phyloP scores from a whole-genome alignment of 1,140 invertebrate genomes.

The Drosophila kohkoa region DNA sequence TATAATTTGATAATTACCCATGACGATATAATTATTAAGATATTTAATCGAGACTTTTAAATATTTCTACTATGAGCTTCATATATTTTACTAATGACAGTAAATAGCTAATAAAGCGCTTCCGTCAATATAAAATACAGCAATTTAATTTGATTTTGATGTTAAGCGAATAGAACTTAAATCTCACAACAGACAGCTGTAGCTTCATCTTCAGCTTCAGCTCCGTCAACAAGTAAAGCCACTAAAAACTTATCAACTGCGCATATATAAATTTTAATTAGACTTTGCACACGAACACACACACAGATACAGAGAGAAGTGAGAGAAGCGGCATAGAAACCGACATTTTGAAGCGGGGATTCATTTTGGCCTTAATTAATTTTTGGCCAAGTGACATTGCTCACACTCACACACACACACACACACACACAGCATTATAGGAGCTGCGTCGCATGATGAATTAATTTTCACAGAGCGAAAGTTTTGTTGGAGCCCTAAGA shows the following conservation, averaged over 20 bases:
- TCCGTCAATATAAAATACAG: neutral
- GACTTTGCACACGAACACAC: slow-evolving; percentile 51
- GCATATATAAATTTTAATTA: slow-evolving; percentile 82
- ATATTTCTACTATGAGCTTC: too few species aligned
- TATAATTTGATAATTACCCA: too few species aligned
- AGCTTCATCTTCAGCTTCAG: slow-evolving; percentile 19
- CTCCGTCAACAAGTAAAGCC: slow-evolving; percentile 58
- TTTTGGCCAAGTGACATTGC: slow-evolving; percentile 78
- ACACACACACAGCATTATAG: neutral
- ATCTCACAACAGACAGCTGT: slow-evolving; percentile 14
- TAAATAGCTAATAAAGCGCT: neutral
- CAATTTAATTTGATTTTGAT: neutral
- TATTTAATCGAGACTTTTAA: too few species aligned
- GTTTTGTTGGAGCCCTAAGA: slow-evolving; percentile 30
- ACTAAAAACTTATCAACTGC: slow-evolving; percentile 80
- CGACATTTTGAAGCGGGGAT: slow-evolving; percentile 46
- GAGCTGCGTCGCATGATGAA: slow-evolving; percentile 49
- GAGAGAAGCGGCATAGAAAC: slow-evolving; percentile 35
- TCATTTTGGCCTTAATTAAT: slow-evolving; percentile 77
- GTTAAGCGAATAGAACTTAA: neutral
- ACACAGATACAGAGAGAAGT: slow-evolving; percentile 1
- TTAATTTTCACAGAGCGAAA: slow-evolving; percentile 73
- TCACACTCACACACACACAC: slow-evolving; percentile 7
- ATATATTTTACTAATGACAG: too few species aligned
- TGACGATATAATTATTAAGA: too few species aligned